Conservation (phyloP, 2,797 vertebrate genomes). For the Urocyon cinereoargenteus region DNA sequence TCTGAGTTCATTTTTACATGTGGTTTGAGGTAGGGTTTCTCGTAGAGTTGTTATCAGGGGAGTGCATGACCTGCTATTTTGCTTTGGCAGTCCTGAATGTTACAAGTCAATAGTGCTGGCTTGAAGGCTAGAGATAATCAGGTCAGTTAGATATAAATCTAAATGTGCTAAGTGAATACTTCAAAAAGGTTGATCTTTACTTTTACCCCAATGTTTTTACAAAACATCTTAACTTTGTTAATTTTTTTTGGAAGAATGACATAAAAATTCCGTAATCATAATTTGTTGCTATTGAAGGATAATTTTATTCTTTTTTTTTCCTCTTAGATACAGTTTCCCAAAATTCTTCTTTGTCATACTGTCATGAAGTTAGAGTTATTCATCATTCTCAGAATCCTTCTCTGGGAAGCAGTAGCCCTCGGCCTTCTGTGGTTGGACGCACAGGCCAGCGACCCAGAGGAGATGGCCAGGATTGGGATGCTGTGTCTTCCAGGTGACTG, state of each 20-base stretch:
- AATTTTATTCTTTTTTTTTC: constrained; percentile 31
- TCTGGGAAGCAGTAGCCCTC: constrained; percentile 92
- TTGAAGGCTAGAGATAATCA: not conserved
- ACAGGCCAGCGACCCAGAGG: constrained; percentile 94
- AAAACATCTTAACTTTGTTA: not conserved
- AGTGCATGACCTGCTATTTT: not conserved
- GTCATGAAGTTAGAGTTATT: constrained; percentile 90
- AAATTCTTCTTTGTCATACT: constrained; percentile 95
- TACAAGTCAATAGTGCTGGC: not conserved
- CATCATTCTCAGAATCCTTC: constrained; percentile 92
- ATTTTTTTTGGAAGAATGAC: not conserved
- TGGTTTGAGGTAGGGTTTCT: not conserved
- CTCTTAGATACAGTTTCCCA: constrained; percentile 93
- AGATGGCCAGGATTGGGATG: constrained; percentile 97
- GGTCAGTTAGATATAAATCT: not conserved
- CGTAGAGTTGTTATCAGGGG: not conserved
- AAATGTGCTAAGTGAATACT: not conserved
- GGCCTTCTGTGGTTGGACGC: constrained; percentile 96
- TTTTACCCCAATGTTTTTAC: not conserved
- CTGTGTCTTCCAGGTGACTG: constrained; percentile 93
- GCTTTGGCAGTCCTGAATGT: not conserved
- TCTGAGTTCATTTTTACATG: not conserved
- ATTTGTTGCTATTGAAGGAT: not conserved
- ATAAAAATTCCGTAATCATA: not conserved
- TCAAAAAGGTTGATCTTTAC: not conserved